Conservation (phyloP, 2,888 invertebrate genomes). For the Tuberolachnus salignus region DNA sequence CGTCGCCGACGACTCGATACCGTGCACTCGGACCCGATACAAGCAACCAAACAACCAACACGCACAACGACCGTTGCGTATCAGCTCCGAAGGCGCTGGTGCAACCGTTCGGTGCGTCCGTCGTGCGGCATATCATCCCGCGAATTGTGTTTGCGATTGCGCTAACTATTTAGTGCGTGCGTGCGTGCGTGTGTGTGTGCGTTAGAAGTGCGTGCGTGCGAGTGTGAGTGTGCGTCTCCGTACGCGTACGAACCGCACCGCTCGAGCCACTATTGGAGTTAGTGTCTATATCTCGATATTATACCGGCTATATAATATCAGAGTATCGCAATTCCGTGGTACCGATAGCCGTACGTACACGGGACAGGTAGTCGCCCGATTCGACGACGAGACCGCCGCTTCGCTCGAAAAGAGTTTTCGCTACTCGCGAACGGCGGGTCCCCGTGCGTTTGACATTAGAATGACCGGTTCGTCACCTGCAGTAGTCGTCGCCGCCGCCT, state of each 20-base stretch:
- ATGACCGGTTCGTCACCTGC: slow-evolving; percentile 50
- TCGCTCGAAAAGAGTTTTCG: slow-evolving; percentile 8
- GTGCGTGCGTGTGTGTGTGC: neutral
- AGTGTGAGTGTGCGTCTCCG: neutral
- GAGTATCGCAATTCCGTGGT: neutral
- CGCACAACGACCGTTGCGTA: too few relatives aligned
- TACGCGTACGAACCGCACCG: neutral
- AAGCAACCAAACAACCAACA: neutral
- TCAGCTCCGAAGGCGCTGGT: neutral
- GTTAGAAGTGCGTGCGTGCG: neutral
- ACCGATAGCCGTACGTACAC: neutral
- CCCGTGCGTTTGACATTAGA: slow-evolving; percentile 29
- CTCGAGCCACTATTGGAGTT: neutral
- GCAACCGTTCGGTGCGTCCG: neutral
- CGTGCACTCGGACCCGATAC: neutral
- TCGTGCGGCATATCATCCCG: neutral
- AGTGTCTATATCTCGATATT: neutral
- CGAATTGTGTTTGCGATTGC: neutral
- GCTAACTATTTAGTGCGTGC: neutral
- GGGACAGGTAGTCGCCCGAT: neutral
- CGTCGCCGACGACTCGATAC: neutral
- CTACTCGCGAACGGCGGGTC: slow-evolving; percentile 14
- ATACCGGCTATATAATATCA: neutral
- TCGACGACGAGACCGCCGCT: neutral
- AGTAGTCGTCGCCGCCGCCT: neutral